Percentiles rank a stretch among this genome's conserved stretches.
Evolutionary conservation across 2,797 vertebrate genomes (phyloP).

Genomic region (Neopelma chrysocephalum): DNA sequence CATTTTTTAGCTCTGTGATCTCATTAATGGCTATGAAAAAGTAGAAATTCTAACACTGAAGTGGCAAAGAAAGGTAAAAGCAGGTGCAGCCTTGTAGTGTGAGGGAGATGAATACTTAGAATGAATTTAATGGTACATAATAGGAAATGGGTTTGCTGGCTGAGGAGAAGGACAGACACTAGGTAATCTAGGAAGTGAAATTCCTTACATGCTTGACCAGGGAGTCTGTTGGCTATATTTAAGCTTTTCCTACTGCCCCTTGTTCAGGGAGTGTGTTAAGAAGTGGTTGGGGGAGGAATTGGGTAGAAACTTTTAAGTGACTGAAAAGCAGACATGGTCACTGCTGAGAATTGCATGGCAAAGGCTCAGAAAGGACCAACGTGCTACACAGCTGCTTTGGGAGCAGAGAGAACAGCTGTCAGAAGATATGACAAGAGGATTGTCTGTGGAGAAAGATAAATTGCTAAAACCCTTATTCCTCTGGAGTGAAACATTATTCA

Average conservation of each 20-base stretch:
- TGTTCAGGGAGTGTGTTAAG: neutral
- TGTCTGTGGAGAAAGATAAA: neutral
- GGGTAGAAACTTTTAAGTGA: neutral
- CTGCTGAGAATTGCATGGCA: neutral
- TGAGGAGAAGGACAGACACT: neutral
- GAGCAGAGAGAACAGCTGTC: neutral
- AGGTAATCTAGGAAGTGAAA: neutral
- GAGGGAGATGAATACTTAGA: neutral
- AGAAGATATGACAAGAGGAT: neutral
- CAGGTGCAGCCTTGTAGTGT: neutral
- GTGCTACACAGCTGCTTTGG: neutral
- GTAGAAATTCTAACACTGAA: neutral
- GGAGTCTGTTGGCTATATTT: neutral
- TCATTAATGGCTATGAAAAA: neutral
- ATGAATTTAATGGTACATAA: neutral
- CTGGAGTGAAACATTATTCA: neutral
- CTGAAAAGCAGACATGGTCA: neutral
- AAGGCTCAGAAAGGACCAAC: neutral
- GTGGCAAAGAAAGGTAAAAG: neutral
- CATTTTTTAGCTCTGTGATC: neutral
- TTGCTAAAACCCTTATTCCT: neutral
- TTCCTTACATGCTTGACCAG: neutral
- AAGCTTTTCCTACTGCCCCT: neutral
- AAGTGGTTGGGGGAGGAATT: neutral
- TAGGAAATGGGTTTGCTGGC: neutral